phyloP scores from a whole-genome alignment of 1,140 invertebrate species.

The Euura saliciscinereae region DNA sequence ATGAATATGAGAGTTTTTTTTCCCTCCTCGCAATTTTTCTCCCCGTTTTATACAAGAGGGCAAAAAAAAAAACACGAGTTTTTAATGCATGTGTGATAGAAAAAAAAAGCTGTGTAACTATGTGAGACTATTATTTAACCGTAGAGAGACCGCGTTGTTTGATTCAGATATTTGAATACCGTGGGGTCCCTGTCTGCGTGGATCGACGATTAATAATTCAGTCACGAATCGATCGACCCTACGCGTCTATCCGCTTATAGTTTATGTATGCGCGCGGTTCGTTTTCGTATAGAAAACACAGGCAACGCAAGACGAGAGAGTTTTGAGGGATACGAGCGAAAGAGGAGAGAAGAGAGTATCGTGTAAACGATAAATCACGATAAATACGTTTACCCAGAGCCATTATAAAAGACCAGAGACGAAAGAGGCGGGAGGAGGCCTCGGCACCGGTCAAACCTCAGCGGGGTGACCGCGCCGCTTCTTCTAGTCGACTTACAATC shows the following conservation, averaged over 20 bases:
- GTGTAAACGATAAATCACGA: slow-evolving; percentile 60
- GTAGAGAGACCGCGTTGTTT: background rate
- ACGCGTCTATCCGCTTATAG: background rate
- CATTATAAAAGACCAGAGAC: slow-evolving; percentile 45
- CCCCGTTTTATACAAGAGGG: too few relatives aligned
- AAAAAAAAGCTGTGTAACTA: too few relatives aligned
- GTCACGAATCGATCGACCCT: background rate
- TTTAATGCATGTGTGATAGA: background rate
- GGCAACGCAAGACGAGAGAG: too few relatives aligned
- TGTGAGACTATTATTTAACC: background rate
- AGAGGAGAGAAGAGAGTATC: slow-evolving; percentile 32
- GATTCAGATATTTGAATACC: background rate
- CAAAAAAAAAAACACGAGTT: too few relatives aligned
- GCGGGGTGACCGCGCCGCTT: background rate
- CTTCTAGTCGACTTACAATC: slow-evolving; percentile 7
- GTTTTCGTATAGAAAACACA: background rate
- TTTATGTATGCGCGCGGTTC: too few relatives aligned
- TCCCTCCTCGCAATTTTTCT: too few relatives aligned
- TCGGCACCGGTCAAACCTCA: background rate
- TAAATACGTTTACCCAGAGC: slow-evolving; percentile 54
- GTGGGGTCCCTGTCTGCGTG: too few relatives aligned
- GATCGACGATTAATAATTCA: background rate
- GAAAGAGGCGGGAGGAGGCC: background rate
- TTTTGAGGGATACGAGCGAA: slow-evolving; percentile 24
- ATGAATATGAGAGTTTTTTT: too few relatives aligned